Conservation (phyloP, 2,888 invertebrate genomes). For the Notocelia uddmanniana region DNA sequence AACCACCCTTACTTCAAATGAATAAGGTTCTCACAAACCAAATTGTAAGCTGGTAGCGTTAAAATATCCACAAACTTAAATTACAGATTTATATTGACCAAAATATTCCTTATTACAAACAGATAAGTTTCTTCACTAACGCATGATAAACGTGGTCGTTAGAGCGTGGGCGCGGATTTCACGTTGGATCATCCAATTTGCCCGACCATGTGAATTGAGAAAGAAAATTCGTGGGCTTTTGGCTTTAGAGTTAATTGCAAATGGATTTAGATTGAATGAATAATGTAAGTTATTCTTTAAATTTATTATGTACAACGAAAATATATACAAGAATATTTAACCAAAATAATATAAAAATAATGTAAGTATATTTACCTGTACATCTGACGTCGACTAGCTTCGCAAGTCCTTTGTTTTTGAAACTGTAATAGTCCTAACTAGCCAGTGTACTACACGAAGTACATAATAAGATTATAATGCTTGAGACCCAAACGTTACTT, state of each 20-base stretch:
- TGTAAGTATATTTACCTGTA: too few relatives aligned
- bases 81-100: background rate
- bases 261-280: constrained; percentile 35
- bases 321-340: too few relatives aligned
- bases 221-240: constrained; percentile 42
- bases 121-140: background rate
- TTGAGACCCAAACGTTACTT: too few relatives aligned
- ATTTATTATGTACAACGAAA: too few relatives aligned
- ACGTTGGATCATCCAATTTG: constrained; percentile 45
- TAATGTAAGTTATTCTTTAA: background rate
- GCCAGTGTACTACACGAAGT: too few relatives aligned
- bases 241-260: constrained; percentile 37
- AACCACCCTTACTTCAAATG: background rate
- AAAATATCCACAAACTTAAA: constrained; percentile 5
- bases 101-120: background rate
- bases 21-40: background rate
- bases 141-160: constrained; percentile 14
- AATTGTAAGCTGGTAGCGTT: background rate
- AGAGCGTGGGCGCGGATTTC: constrained; percentile 33
- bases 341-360: too few relatives aligned
- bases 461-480: too few relatives aligned
- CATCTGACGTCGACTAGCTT: too few relatives aligned
- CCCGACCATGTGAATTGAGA: constrained; percentile 42
- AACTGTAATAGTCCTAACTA: too few relatives aligned
- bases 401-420: too few relatives aligned